Conservation (phyloP, 2,888 invertebrate species). For the Dryadula phaetusa region DNA sequence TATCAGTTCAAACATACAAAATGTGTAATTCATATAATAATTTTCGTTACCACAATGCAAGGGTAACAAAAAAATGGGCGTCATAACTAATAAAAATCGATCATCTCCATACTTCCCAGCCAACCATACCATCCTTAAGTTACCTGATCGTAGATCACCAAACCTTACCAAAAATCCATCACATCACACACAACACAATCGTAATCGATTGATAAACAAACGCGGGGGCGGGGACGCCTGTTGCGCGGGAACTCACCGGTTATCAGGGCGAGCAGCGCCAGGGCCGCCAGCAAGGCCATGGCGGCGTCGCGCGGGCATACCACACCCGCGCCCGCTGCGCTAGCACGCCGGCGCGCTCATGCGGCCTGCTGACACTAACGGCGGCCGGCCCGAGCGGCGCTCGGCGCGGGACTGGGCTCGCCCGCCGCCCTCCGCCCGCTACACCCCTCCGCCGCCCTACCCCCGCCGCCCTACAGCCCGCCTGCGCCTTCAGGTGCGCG, state of each 20-base stretch:
- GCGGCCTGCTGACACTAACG: conserved; percentile 64
- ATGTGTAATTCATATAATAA: too few relatives aligned
- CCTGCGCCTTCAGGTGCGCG: conserved; percentile 67
- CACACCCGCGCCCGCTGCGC: conserved; percentile 83
- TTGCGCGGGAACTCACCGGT: conserved; percentile 79
- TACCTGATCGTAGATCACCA: conserved; percentile 35
- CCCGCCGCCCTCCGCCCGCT: conserved; percentile 51
- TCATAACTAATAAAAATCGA: neutral
- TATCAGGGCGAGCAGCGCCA: conserved; percentile 78
- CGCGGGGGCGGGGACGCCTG: conserved; percentile 70
- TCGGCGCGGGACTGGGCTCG: conserved; percentile 76
- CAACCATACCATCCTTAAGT: conserved; percentile 4
- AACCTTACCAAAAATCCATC: conserved; percentile 43
- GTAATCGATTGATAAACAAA: conserved; percentile 53
- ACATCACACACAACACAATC: conserved; percentile 75
- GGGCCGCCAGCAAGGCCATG: conserved; percentile 78
- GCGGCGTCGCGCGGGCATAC: conserved; percentile 82
- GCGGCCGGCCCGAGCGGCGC: conserved; percentile 77
- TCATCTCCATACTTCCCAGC: neutral
- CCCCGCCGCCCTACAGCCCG: conserved; percentile 50
- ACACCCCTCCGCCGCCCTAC: conserved; percentile 53
- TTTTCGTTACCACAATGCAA: neutral
- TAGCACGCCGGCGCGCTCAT: conserved; percentile 81
- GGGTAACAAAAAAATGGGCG: neutral
- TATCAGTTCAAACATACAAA: neutral